These are phyloP conservation scores for Rhamnusium bicolor DNA, from an alignment of 2,888 invertebrate genomes.

Conservation along the genomic window DNA sequence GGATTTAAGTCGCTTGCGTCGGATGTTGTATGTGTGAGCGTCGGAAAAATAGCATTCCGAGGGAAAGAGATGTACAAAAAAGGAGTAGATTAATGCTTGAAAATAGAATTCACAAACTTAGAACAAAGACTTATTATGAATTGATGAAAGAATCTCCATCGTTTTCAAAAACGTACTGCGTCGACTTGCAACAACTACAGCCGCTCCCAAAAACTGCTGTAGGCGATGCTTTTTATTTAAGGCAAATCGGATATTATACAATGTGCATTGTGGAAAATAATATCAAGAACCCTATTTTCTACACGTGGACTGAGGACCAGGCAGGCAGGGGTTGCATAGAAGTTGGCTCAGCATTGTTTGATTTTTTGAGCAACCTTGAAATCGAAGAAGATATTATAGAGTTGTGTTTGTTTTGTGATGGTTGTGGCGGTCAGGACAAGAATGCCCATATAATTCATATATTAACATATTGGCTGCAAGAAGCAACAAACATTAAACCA, in stretches of 20 bases:
- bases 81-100: neutral
- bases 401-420: neutral
- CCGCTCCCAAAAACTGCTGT: slow-evolving; percentile 22
- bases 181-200: slow-evolving; percentile 24
- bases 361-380: slow-evolving; percentile 11
- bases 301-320: slow-evolving; percentile 25
- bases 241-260: neutral
- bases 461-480: slow-evolving; percentile 4
- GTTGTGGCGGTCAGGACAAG: neutral
- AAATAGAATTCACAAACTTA: neutral
- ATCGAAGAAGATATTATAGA: slow-evolving; percentile 3
- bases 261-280: neutral
- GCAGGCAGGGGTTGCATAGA: slow-evolving; percentile 12
- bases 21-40: neutral
- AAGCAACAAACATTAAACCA: neutral
- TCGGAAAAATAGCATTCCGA: neutral
- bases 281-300: neutral
- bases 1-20: neutral
- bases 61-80: neutral
- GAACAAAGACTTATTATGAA: neutral
- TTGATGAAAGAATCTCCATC: neutral
- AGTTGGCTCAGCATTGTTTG: slow-evolving; percentile 8
- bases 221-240: neutral
- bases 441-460: no score
- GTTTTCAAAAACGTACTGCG: slow-evolving; percentile 2